phyloP scores from a whole-genome alignment of 2,113 vertebrate genomes.

The Ictidomys tridecemlineatus region DNA sequence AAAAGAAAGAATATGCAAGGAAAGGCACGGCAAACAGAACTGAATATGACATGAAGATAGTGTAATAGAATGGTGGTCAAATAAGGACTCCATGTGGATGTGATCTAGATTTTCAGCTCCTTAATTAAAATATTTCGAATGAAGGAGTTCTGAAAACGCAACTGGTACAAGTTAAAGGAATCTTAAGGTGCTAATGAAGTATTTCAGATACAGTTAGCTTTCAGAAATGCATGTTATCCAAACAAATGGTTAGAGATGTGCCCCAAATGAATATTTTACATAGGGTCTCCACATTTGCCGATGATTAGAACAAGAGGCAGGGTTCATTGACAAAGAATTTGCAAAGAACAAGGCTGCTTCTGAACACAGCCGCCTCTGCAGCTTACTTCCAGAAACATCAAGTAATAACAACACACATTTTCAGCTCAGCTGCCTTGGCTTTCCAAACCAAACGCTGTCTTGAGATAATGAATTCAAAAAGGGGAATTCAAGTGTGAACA shows the following conservation, averaged over 20 bases:
- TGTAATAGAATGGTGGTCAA: accelerated
- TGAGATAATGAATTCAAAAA: conserved; percentile 82
- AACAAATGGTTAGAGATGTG: neutral
- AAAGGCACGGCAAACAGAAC: neutral
- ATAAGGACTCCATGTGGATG: neutral
- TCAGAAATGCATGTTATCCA: neutral
- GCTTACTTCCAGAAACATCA: conserved; percentile 53
- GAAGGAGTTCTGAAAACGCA: neutral
- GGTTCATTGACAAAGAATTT: neutral
- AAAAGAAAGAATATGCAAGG: neutral
- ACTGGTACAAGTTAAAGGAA: neutral
- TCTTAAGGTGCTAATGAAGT: neutral
- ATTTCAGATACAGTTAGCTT: neutral
- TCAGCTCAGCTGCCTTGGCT: conserved; percentile 39
- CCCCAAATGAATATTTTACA: neutral
- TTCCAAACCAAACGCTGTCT: conserved; percentile 74
- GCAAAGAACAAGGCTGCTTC: conserved; percentile 44
- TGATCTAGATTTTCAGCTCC: neutral
- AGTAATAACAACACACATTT: conserved; percentile 71
- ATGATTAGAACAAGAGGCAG: neutral
- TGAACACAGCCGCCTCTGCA: conserved; percentile 38
- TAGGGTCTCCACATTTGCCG: neutral
- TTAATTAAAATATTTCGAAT: neutral
- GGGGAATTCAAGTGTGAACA: conserved; percentile 74
- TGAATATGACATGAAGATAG: neutral